A percentile compares a stretch with the other conserved stretches of the same genome.
Conservation (phyloP, 1,140 invertebrate species). For the Drosophila suzukii region DNA sequence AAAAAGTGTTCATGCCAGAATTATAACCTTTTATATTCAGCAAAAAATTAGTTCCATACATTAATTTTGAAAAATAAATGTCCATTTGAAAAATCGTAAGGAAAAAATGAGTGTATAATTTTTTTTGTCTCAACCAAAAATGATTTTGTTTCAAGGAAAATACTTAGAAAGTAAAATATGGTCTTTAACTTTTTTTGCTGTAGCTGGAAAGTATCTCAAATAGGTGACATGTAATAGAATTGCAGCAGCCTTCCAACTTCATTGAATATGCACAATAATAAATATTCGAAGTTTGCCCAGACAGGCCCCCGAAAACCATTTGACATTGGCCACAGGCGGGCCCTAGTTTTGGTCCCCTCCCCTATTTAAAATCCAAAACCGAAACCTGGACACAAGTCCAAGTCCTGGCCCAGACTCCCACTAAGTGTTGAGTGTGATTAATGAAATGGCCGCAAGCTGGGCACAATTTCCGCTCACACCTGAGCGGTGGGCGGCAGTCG, state of each 20-base stretch:
- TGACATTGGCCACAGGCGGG: constrained; percentile 65
- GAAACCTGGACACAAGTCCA: constrained; percentile 9
- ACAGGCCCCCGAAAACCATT: constrained; percentile 39
- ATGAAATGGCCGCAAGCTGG: constrained; percentile 72
- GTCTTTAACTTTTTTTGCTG: background rate
- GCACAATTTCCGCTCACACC: constrained; percentile 40
- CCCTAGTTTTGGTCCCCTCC: constrained; percentile 5
- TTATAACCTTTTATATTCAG: no score
- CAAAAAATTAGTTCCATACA: no score
- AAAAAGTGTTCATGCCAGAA: no score
- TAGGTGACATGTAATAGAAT: background rate
- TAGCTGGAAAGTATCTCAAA: no score
- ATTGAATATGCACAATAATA: constrained; percentile 32
- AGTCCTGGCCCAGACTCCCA: constrained; percentile 45
- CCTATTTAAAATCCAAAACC: constrained; percentile 3
- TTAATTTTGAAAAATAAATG: no score
- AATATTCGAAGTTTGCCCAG: constrained; percentile 26
- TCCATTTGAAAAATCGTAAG: no score
- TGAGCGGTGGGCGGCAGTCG: constrained; percentile 8
- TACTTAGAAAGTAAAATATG: background rate
- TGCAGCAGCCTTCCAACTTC: constrained; percentile 1
- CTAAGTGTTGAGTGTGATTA: constrained; percentile 79
- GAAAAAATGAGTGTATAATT: no score
- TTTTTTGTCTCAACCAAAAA: no score
- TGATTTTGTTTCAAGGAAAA: no score